These are phyloP conservation scores for Sesia apiformis DNA, from an alignment of 2,888 invertebrate species.

Conservation along the genomic window DNA sequence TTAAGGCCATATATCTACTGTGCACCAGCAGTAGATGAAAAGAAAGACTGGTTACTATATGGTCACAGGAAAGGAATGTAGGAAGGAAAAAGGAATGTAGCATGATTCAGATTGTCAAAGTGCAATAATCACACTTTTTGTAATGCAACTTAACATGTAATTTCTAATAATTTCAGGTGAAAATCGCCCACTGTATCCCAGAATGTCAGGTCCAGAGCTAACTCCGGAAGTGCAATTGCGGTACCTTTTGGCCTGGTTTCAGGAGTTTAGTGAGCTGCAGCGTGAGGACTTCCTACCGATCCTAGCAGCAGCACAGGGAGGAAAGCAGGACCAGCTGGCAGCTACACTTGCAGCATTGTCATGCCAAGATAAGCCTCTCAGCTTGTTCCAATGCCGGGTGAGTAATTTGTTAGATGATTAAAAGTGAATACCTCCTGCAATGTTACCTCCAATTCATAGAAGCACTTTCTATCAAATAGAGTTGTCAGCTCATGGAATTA, in stretches of 20 bases:
- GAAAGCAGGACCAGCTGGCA: constrained; percentile 83
- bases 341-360: constrained; percentile 78
- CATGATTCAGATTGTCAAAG: not conserved
- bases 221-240: constrained; percentile 84
- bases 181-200: constrained; percentile 34
- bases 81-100: not conserved
- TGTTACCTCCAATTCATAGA: no score
- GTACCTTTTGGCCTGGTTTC: constrained; percentile 90
- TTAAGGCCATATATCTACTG: no score
- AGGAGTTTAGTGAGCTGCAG: constrained; percentile 92
- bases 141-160: not conserved
- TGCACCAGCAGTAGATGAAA: no score
- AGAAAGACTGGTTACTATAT: not conserved
- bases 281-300: constrained; percentile 87
- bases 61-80: not conserved
- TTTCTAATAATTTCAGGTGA: constrained; percentile 22
- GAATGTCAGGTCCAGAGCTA: constrained; percentile 73
- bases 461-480: no score
- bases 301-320: constrained; percentile 75
- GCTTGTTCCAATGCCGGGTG: constrained; percentile 87
- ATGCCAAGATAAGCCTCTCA: constrained; percentile 85
- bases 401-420: constrained; percentile 24
- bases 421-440: no score
- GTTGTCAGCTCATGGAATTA: no score
- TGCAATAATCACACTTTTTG: not conserved